phyloP scores from a whole-genome alignment of 2,888 invertebrate genomes.

The Melanostoma scalare region DNA sequence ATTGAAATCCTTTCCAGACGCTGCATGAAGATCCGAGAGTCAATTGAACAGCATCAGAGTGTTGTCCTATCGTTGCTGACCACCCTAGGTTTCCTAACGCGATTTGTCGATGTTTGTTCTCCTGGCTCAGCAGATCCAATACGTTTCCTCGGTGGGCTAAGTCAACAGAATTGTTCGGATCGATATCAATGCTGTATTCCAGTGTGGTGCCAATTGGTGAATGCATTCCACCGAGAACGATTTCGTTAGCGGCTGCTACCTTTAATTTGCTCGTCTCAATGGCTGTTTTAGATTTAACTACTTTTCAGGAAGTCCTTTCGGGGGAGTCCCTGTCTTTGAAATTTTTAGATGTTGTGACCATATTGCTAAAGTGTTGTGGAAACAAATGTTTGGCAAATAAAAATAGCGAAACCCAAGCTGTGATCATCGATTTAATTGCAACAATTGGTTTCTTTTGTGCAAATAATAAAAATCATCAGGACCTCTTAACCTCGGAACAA shows the following conservation, averaged over 20 bases:
- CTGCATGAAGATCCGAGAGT: slow-evolving; percentile 87
- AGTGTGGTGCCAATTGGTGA: slow-evolving; percentile 81
- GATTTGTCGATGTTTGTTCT: slow-evolving; percentile 81
- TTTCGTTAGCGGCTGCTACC: slow-evolving; percentile 87
- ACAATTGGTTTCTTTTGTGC: slow-evolving; percentile 81
- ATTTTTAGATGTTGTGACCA: slow-evolving; percentile 81
- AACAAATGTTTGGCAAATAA: slow-evolving; percentile 76
- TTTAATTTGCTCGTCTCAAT: slow-evolving; percentile 88
- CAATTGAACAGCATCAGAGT: slow-evolving; percentile 82
- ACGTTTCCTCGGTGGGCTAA: slow-evolving; percentile 80
- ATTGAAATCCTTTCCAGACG: slow-evolving; percentile 89
- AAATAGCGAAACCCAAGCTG: slow-evolving; percentile 80
- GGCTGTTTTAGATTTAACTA: slow-evolving; percentile 90
- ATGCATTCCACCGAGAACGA: slow-evolving; percentile 85
- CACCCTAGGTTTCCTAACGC: slow-evolving; percentile 81
- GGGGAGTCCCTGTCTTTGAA: slow-evolving; percentile 80
- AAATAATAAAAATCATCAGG: slow-evolving; percentile 81
- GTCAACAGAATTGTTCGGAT: slow-evolving; percentile 81
- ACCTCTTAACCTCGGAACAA: slow-evolving; percentile 80
- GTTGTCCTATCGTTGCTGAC: slow-evolving; percentile 81
- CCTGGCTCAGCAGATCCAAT: slow-evolving; percentile 80
- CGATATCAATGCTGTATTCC: slow-evolving; percentile 80
- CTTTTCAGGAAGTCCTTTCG: slow-evolving; percentile 81
- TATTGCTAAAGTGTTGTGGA: slow-evolving; percentile 79
- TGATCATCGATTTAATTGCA: slow-evolving; percentile 82